Base-by-base conservation (phyloP, 2,888 invertebrate genomes). In the Parnassius smintheus region DNA sequence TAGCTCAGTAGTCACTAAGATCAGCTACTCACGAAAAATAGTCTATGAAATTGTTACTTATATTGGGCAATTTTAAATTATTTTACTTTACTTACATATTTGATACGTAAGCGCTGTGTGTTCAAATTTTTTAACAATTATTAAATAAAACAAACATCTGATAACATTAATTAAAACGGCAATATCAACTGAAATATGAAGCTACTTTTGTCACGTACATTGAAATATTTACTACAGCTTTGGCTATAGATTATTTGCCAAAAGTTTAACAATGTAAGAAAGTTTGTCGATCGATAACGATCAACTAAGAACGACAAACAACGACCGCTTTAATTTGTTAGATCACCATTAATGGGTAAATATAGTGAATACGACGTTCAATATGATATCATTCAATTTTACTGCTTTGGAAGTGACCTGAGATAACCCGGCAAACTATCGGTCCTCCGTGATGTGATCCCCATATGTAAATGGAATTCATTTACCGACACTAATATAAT, bases 311-410 rank as follows among this genome's bases (percentile, higher is more conserved):
- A 65, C 51, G 72, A 74, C 80, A 82, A 83, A 83, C 81, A 85
- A 80, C 70, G 71, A 70, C 62, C 70, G 74, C 78, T 80, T 78
- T 83, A 81, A 85, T 86, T 85, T 83, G 84, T 86, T 85, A 79
- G 84, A 82, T 81, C 75, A 80, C 81, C 80, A 86, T 85, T 88
- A 88, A 86, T 86, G 85, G 75, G 84, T 86, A 86, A 86, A 87
- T 85, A 88, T 82, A 84, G 83, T 81, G 78, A 81, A 85, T 80
- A 85, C 81, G 81, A 83, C 81, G 80, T 82, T 82, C 80, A 85
- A 84, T 83, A 81, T 72, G 88, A 88, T 91, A 91, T 90, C 89
- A 86, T 91, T 91, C 84, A 90, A 91, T 90, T 87, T 88, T 89
- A 90, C 87, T 88, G 88, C 90, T 90, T 88, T 85, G 85, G 86